Base-by-base conservation (phyloP, 2,797 vertebrate species). In the Strix occidentalis region DNA sequence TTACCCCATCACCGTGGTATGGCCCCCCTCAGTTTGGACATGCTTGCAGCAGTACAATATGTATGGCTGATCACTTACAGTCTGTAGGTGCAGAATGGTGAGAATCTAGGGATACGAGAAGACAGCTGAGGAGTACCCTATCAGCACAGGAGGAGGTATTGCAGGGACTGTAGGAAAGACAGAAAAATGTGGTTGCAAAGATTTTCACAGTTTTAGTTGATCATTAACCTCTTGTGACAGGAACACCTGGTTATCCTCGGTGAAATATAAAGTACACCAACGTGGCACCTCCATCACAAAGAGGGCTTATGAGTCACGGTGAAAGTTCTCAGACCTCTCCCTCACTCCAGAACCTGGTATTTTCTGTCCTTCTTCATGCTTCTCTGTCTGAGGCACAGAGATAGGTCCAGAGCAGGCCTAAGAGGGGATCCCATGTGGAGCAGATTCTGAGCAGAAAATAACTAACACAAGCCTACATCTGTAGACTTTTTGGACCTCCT, bases 11-110 rank as follows among this genome's bases (percentile, higher is more conserved):
- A 24, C 16, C 17, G 8, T 2, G 3, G 46, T 24, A 14, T 84
- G 60, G 0, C 1, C 2, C 13, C 5, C 15, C 13, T 16, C 31
- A 2, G 13, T 50, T 60, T 37, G 77, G 54, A 70, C 26, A 48
- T 6, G 10, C 41, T 65, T 54, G 26, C 57, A 90, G 54, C 35
- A 70, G 13, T 4, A 5, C 41, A 53, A 7, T 54, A 5, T 5
- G 3, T 64, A 19, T 1, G 2, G 16, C 53, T 46, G 43, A 43
- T 71, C 17, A 5, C 19, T 66, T 48, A 54, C 11, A 16, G 10
- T 20, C 46, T 72, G 26, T 31, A 76, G 58, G 31, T 43, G 16
- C 35, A 51, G 54, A 21, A 63, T 24, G 17, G 58, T 10, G 20
- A 84, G 77, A 69, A 29, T 24, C 26, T 63, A 50, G 26, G 56